Evolutionary conservation across 2,113 vertebrate species (phyloP).

Genomic region (Dasyprocta punctata): DNA sequence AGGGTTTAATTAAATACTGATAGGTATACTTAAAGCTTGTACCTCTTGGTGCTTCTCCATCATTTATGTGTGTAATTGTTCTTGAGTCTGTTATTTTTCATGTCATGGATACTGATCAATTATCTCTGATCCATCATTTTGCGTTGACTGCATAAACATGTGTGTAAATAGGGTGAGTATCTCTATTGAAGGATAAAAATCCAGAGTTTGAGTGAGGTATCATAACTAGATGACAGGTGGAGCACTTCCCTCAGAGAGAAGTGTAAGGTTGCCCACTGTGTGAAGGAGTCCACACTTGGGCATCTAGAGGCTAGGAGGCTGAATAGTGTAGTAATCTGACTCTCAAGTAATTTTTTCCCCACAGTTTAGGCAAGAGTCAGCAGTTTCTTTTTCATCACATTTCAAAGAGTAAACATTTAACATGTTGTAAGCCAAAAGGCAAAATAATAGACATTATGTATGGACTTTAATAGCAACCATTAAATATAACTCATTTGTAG

Average conservation of each 20-base stretch:
- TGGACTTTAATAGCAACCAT: not conserved
- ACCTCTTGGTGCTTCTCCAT: not conserved
- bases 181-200: not conserved
- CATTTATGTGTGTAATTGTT: not conserved
- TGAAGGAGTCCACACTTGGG: not conserved
- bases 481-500: conserved; percentile 16
- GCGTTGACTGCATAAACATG: not conserved
- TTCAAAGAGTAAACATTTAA: conserved; percentile 16
- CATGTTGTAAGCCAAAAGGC: not conserved
- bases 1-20: not conserved
- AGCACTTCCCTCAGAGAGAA: not conserved
- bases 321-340: not conserved
- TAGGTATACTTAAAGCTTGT: fast-evolving
- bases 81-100: not conserved
- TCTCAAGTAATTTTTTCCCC: not conserved
- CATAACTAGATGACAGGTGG: not conserved
- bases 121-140: not conserved
- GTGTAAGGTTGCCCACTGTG: not conserved
- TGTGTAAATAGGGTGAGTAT: not conserved
- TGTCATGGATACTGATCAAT: not conserved
- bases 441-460: not conserved
- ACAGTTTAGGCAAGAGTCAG: not conserved
- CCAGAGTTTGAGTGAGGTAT: not conserved
- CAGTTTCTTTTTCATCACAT: not conserved
- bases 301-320: not conserved